Base-by-base conservation (phyloP, 1,140 invertebrate species). In the Solenopsis invicta region DNA sequence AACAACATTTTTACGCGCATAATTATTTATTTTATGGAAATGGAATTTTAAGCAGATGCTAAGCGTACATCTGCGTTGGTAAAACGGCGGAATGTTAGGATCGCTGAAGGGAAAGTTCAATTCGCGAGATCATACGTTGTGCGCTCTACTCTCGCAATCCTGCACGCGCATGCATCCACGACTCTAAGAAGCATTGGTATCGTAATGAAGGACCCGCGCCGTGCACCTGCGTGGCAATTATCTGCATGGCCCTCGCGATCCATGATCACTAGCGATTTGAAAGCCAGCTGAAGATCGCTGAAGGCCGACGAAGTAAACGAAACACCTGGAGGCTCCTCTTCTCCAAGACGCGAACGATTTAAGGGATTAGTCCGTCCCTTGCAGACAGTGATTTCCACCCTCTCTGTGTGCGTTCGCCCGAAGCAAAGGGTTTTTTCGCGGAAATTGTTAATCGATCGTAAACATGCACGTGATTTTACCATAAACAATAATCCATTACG, bases 201-300 rank as follows among this genome's bases (percentile, higher is more conserved):
- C 54, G 52, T 82, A 82, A 82, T 82, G 54, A 82, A 74, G 80
- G 52, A 72, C 18, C 41, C 9, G 64, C 50, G 50, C 18, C 50
- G 66, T 75, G 54, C 80, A 84, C 69, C 80, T 84, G 80, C 80
- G 69, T 37, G 80, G 37, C 41, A 82, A 82, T 82, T 82, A 82
- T 74, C 66, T 10, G 12, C 37, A 48, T 48, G 61, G 24, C 29
- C 56, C 41, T 75, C 41, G 18, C 56, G 48, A 50, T 18, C 50
- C 50, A 52, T 37, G 54, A 82, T 56, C 67, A 10, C 29, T 12
- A 13, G 13, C 69, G 69, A 84, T 50, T 74, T 29, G 41, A 77
- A 37, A 37, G 34, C 24, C 80, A 50, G 69, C 80, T 84, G 69
- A 74, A 75, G 80, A 61, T 24, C 69, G 54, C 16, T 61, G 69